Evolutionary conservation across 1,140 invertebrate species (phyloP), one percentile per base, ranked within the genome.

Genomic region (Drosophila truncata): DNA sequence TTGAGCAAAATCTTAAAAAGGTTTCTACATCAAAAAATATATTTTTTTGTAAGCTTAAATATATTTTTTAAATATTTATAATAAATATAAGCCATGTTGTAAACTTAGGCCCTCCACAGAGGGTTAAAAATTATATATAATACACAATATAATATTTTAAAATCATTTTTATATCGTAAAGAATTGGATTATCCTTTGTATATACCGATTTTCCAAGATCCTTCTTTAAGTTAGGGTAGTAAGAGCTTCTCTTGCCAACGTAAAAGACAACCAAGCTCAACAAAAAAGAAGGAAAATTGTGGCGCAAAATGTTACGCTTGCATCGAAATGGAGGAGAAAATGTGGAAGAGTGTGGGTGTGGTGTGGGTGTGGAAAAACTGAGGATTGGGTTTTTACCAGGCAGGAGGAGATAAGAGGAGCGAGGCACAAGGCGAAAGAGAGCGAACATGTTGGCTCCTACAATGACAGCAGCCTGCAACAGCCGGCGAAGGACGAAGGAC

Each of bases 241-340:
- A 47, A 78, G 37, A 62, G 64, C 78, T 67, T 54, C 82, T 65
- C 63, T 69, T 69, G 67, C 82, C 63, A 63, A 63, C 27, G 75
- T 49, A 84, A 80, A 78, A 75, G 59, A 88, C 55, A 62, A 61
- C 50, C 60, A 31, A 61, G 57, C 49, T 66, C 4, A 44, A 57
- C 52, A 52, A 55, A 47, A 50, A 47, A 1, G 27, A 31, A 72
- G 47, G 37, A 83, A 83, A 87, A 87, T 71, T 69, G 59, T 82
- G 80, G 78, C 70, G 80, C 80, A 88, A 88, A 88, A 90, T 88
- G 85, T 90, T 79, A 80, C 86, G 85, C 86, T 88, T 81, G 81
- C 86, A 81, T 57, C 78, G 57, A 64, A 62, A 58, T 37, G 23
- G 50, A 46, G 59, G 46, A 39, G 62, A 46, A 50, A 41, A 39